Evolutionary conservation across 2,113 vertebrate species (phyloP), one percentile per base, ranked within the genome.

Genomic region (Pycnonotus jocosus): DNA sequence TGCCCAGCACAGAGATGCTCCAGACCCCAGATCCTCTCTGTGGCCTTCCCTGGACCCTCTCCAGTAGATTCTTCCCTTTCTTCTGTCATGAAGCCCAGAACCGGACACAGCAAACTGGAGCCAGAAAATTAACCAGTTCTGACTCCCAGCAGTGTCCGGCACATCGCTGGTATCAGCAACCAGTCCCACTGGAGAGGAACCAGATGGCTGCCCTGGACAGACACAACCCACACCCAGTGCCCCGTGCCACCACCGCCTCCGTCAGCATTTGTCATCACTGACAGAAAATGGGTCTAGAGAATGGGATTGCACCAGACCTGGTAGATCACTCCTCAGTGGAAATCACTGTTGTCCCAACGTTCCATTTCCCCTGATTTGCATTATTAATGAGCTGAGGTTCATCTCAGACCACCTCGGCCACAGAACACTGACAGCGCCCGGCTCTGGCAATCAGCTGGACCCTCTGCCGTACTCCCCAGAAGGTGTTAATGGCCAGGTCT

Each of bases 31-130:
- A 45, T 0, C 15, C 4, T 5, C 38, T 6, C 45, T 19, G 22
- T 7, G 33, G 7, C 37, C 53, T 51, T 0, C 47, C 1, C 14
- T 12, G 28, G 19, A 6, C 3, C 16, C 6, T 5, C 18, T 20
- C 7, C 15, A 16, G 19, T 1, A 47, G 7, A 24, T 23, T n/a
- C 3, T 54, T 38, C 22, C 45, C 38, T 31, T 50, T 25, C 20
- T 25, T 18, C 38, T 28, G 33, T 62, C 2, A 0, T 19, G 33
- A 31, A 45, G 33, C 27, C 7, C 73, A 51, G 38, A 19, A 6
- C 3, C 2, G 33, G 28, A 12, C 27, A 38, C 7, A 15, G 18
- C 9, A 8, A 9, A 18, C 11, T 14, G 7, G 24, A 33, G 9
- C 6, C 15, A 35, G 37, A 35, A 24, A 37, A 37, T 8, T 6